phyloP scores from a whole-genome alignment of 2,888 invertebrate species.

The Macaria notata region DNA sequence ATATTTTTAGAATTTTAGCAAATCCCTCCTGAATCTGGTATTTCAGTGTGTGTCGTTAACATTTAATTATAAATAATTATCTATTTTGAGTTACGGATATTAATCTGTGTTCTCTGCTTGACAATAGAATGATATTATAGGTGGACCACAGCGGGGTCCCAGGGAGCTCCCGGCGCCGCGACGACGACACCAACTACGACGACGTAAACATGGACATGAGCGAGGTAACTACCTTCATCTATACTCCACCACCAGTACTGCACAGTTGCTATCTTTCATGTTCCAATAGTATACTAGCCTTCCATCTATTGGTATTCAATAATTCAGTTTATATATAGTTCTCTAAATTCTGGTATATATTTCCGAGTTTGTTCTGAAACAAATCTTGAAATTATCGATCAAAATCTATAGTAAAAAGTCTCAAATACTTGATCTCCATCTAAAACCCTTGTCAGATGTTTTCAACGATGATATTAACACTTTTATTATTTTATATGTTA shows the following conservation, averaged over 20 bases:
- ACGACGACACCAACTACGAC: slow-evolving; percentile 87
- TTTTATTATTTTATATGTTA: slow-evolving; percentile 82
- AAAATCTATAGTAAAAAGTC: slow-evolving; percentile 7
- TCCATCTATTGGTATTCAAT: slow-evolving; percentile 1
- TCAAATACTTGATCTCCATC: slow-evolving; percentile 28
- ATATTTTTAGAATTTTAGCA: slow-evolving; percentile 4
- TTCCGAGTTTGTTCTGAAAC: slow-evolving; percentile 1
- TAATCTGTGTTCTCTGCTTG: slow-evolving; percentile 83
- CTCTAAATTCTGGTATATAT: slow-evolving; percentile 4
- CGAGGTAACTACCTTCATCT: slow-evolving; percentile 78
- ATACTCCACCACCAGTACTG: slow-evolving; percentile 14
- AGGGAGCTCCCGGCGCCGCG: slow-evolving; percentile 55
- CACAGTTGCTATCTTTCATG: slow-evolving; percentile 16
- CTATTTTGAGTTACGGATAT: slow-evolving; percentile 54
- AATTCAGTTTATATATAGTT: background rate
- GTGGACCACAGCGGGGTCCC: slow-evolving; percentile 54
- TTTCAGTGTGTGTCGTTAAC: background rate
- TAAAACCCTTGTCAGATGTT: slow-evolving; percentile 51
- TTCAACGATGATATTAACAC: slow-evolving; percentile 82
- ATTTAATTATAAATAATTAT: background rate
- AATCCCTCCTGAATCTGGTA: background rate
- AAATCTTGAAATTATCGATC: slow-evolving; percentile 2
- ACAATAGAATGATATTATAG: slow-evolving; percentile 82
- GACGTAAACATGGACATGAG: slow-evolving; percentile 91
- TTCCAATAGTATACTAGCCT: slow-evolving; percentile 9